A percentile compares a stretch with the other conserved stretches of the same genome.
phyloP scores from a whole-genome alignment of 2,113 vertebrate genomes.

The Neogobius melanostomus region DNA sequence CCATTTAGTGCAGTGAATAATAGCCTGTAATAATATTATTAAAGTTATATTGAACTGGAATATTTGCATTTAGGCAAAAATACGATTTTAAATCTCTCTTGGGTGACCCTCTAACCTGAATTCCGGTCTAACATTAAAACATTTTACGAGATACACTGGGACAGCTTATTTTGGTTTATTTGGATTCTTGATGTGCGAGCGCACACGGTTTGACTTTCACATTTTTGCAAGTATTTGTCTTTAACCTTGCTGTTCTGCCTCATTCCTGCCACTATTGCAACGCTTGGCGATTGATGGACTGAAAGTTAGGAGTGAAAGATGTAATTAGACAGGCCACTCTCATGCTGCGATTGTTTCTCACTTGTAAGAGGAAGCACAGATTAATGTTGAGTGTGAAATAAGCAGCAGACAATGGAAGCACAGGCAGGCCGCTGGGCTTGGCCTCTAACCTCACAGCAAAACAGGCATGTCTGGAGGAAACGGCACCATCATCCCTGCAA shows the following conservation, averaged over 20 bases:
- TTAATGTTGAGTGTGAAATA: conserved; percentile 64
- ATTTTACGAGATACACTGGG: conserved; percentile 17
- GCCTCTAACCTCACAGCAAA: conserved; percentile 67
- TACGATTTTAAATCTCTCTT: too few relatives aligned
- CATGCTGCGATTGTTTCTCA: conserved; percentile 63
- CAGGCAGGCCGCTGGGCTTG: conserved; percentile 61
- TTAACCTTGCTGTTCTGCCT: background rate
- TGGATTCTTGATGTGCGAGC: background rate
- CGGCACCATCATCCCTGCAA: conserved; percentile 59
- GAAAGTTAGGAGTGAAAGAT: conserved; percentile 64
- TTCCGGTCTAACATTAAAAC: too few relatives aligned
- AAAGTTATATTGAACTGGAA: too few relatives aligned
- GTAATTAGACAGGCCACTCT: conserved; percentile 58
- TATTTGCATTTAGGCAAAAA: too few relatives aligned
- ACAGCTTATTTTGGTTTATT: background rate
- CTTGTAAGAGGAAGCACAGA: conserved; percentile 59
- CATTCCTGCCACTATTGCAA: conserved; percentile 5
- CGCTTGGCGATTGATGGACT: conserved; percentile 18
- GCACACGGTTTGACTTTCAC: background rate
- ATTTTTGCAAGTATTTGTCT: background rate
- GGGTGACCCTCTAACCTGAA: too few relatives aligned
- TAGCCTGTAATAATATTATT: too few relatives aligned
- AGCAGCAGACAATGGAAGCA: conserved; percentile 61
- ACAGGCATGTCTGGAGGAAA: conserved; percentile 60
- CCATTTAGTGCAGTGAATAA: too few relatives aligned